These are phyloP conservation scores for Anoplolepis gracilipes DNA, from an alignment of 1,140 invertebrate species.

Conservation along the genomic window DNA sequence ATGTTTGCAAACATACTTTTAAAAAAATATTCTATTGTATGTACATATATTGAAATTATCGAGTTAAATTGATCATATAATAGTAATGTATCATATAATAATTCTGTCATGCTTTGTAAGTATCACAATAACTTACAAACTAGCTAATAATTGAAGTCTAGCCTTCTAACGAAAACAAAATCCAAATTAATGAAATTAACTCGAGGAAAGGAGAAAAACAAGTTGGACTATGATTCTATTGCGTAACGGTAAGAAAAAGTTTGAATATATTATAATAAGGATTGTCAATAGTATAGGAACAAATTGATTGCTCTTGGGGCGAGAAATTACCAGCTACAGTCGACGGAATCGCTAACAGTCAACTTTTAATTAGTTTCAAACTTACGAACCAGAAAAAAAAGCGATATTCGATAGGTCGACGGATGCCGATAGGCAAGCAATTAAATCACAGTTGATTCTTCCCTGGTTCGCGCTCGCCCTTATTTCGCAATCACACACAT, in stretches of 20 bases:
- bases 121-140: slow-evolving; percentile 63
- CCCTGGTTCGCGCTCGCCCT: not conserved
- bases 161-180: not conserved
- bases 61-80: too few relatives aligned
- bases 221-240: not conserved
- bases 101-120: too few relatives aligned
- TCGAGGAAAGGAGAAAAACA: slow-evolving; percentile 9
- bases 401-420: slow-evolving; percentile 12
- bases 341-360: slow-evolving; percentile 5
- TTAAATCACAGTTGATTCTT: slow-evolving; percentile 41
- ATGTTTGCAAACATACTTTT: too few relatives aligned
- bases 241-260: not conserved
- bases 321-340: slow-evolving; percentile 11
- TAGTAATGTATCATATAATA: too few relatives aligned
- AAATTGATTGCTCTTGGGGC: not conserved
- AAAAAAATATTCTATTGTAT: too few relatives aligned
- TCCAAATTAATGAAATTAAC: slow-evolving; percentile 7
- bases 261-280: not conserved
- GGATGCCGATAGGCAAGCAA: slow-evolving; percentile 42
- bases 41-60: too few relatives aligned
- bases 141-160: slow-evolving; percentile 10
- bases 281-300: slow-evolving; percentile 1
- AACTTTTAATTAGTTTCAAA: slow-evolving; percentile 60
- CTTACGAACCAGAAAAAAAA: slow-evolving; percentile 34
- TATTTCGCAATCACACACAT: slow-evolving; percentile 34